phyloP scores from a whole-genome alignment of 2,797 vertebrate genomes.

The Valencia hispanica region DNA sequence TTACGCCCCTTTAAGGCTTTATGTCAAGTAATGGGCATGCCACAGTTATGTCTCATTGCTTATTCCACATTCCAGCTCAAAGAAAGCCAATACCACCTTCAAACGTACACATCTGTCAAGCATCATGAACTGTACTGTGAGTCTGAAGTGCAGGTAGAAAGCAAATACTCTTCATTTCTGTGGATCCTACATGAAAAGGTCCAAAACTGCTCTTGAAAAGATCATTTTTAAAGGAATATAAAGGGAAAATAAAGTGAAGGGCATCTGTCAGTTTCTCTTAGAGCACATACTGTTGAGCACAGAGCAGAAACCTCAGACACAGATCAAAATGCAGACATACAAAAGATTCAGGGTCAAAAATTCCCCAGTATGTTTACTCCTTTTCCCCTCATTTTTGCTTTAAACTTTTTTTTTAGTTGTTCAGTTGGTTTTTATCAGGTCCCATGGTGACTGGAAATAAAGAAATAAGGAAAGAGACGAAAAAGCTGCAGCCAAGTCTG shows the following conservation, averaged over 20 bases:
- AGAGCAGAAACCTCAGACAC: constrained; percentile 7
- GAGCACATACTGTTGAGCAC: neutral
- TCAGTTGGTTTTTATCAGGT: constrained; percentile 51
- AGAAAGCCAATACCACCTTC: constrained; percentile 52
- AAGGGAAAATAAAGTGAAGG: neutral
- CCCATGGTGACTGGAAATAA: constrained; percentile 72
- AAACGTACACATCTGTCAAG: constrained; percentile 56
- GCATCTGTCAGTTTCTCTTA: constrained; percentile 12
- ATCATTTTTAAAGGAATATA: neutral
- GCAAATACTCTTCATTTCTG: constrained; percentile 14
- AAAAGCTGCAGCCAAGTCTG: constrained; percentile 62
- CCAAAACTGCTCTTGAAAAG: constrained; percentile 8
- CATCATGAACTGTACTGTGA: constrained; percentile 5
- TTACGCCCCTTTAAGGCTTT: neutral
- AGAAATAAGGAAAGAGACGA: constrained; percentile 68
- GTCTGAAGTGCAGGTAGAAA: constrained; percentile 15
- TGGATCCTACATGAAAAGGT: constrained; percentile 7
- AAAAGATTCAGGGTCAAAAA: constrained; percentile 38
- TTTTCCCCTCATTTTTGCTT: constrained; percentile 33
- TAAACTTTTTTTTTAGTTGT: constrained; percentile 43
- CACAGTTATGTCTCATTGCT: constrained; percentile 51
- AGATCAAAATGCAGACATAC: constrained; percentile 3
- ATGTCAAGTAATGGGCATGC: neutral
- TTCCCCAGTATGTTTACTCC: constrained; percentile 18
- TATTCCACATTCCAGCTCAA: constrained; percentile 38